phyloP scores from a whole-genome alignment of 2,888 invertebrate species.

The Myopa tessellatipennis region DNA sequence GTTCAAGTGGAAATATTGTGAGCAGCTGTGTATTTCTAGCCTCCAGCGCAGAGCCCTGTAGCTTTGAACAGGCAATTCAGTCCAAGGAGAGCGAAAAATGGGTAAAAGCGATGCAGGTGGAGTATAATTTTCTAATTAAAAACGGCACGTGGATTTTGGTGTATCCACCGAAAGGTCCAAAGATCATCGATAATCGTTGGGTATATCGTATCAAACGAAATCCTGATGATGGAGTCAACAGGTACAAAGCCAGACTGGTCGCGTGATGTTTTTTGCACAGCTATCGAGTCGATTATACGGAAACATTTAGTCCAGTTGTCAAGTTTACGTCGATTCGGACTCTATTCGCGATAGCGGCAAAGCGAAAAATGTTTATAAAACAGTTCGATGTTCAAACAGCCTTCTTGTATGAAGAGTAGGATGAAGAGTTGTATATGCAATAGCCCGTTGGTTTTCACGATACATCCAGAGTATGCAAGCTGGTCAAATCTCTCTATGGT shows the following conservation, averaged over 20 bases:
- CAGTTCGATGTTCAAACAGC: slow-evolving; percentile 47
- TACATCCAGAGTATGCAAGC: slow-evolving; percentile 44
- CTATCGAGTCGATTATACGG: slow-evolving; percentile 51
- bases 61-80: slow-evolving; percentile 33
- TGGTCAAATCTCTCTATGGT: slow-evolving; percentile 47
- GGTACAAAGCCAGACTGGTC: slow-evolving; percentile 39
- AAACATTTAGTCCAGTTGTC: slow-evolving; percentile 56
- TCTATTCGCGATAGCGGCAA: slow-evolving; percentile 42
- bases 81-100: slow-evolving; percentile 10
- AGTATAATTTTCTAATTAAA: too few relatives aligned
- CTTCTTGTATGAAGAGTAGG: slow-evolving; percentile 42
- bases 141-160: background rate
- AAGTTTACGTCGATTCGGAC: slow-evolving; percentile 49
- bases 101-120: background rate
- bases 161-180: background rate
- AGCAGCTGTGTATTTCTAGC: slow-evolving; percentile 34
- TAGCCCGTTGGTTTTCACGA: slow-evolving; percentile 42
- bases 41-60: slow-evolving; percentile 1
- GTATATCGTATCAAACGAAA: background rate
- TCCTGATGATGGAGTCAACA: slow-evolving; percentile 24
- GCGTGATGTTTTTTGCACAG: slow-evolving; percentile 52
- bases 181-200: background rate
- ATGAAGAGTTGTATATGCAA: slow-evolving; percentile 35
- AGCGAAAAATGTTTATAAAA: slow-evolving; percentile 35
- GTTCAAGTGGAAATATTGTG: background rate